Percentiles rank a stretch among this genome's conserved stretches.
Conservation (phyloP, 2,888 invertebrate genomes). For the Rhingia rostrata region DNA sequence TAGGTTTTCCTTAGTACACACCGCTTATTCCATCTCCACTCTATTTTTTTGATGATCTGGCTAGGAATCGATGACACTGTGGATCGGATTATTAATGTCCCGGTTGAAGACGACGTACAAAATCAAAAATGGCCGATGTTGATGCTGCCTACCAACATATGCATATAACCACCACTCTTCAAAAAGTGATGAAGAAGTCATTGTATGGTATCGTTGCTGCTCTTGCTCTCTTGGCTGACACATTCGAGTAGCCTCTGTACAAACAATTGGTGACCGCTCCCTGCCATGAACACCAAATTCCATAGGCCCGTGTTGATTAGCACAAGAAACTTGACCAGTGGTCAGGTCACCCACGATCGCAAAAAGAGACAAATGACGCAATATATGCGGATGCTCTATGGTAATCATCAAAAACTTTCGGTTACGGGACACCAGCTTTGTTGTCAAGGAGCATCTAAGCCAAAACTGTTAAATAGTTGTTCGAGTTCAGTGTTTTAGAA, state of each 20-base stretch:
- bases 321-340: conserved; percentile 83
- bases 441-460: conserved; percentile 96
- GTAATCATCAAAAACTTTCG: conserved; percentile 86
- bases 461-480: conserved; percentile 86
- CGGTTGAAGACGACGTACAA: conserved; percentile 76
- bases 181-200: conserved; percentile 97
- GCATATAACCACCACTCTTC: conserved; percentile 97
- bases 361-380: too few relatives aligned
- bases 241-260: conserved; percentile 99
- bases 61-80: too few relatives aligned
- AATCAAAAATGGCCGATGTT: conserved; percentile 89
- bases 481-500: conserved; percentile 54
- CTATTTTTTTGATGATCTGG: too few relatives aligned
- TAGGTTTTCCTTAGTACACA: too few relatives aligned
- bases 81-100: too few relatives aligned
- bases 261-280: conserved; percentile 98
- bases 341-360: too few relatives aligned
- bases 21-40: too few relatives aligned
- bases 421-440: conserved; percentile 97
- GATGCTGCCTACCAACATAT: too few relatives aligned
- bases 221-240: conserved; percentile 97
- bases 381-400: too few relatives aligned
- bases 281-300: conserved; percentile 99
- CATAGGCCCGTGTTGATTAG: conserved; percentile 96
- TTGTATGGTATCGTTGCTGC: conserved; percentile 98